A percentile compares a stretch with the other conserved stretches of the same genome.
These are phyloP conservation scores for Zosterops japonicus DNA, from an alignment of 2,113 vertebrate species.

Conservation along the genomic window DNA sequence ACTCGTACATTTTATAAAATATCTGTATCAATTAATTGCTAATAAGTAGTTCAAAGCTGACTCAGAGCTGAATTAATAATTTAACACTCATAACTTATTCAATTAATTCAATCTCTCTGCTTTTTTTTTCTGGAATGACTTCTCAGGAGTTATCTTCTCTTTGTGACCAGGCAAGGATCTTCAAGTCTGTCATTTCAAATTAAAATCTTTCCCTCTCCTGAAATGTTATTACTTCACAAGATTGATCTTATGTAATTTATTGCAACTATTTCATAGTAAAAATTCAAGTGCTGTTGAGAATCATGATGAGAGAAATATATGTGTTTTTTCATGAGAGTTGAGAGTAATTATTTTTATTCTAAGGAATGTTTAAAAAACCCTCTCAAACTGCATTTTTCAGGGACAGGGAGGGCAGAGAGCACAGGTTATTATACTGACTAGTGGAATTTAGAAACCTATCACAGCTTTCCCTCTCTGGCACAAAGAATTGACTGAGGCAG, in stretches of 20 bases:
- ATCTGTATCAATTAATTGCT: constrained; percentile 10
- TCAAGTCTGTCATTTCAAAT: constrained; percentile 12
- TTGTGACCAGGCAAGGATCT: neutral
- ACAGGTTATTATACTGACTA: neutral
- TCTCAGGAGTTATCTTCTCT: neutral
- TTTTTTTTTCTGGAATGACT: neutral
- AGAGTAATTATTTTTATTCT: neutral
- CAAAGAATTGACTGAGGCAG: constrained; percentile 8
- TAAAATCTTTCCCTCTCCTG: neutral
- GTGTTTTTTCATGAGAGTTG: neutral
- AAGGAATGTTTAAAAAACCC: neutral
- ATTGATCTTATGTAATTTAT: neutral
- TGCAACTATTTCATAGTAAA: neutral
- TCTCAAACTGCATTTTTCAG: neutral
- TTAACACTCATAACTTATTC: constrained; percentile 20
- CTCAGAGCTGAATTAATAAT: constrained; percentile 20
- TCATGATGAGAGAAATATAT: neutral
- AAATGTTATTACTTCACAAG: constrained; percentile 8
- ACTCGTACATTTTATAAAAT: neutral
- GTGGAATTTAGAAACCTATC: neutral
- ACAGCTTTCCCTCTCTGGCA: neutral
- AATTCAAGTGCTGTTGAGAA: neutral
- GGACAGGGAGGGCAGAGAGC: neutral
- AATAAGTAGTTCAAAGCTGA: neutral
- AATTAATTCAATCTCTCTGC: neutral